phyloP scores from a whole-genome alignment of 30 jellyfish, hydroid and myxozoan species.

The Pelagia noctiluca region DNA sequence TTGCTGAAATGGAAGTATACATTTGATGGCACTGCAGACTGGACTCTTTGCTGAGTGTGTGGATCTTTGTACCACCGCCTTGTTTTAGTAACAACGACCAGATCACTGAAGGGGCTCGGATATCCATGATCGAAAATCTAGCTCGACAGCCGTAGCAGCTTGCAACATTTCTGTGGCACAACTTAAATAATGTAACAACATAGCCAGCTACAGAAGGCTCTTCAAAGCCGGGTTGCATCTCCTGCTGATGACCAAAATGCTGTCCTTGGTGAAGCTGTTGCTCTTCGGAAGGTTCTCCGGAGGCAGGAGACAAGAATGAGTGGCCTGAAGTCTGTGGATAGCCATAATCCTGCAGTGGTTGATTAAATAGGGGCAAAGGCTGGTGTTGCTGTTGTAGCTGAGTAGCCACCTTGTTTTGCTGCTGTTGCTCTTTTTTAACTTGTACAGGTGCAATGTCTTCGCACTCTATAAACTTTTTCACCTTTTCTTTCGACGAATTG shows the following conservation, averaged over 20 bases:
- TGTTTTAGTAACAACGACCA: constrained; percentile 32
- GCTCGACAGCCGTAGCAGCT: constrained; percentile 25
- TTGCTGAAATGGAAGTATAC: constrained; percentile 2
- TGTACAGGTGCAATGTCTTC: neutral
- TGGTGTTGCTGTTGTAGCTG: constrained; percentile 22
- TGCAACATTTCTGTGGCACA: constrained; percentile 9
- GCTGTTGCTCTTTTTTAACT: neutral
- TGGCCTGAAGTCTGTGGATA: neutral
- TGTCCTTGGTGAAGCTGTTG: neutral
- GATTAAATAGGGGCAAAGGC: constrained; percentile 5
- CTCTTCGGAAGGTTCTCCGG: neutral
- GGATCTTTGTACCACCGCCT: constrained; percentile 27
- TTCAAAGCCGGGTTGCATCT: too few relatives aligned
- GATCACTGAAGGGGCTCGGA: constrained; percentile 20
- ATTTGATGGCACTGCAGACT: constrained; percentile 5
- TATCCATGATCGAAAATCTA: constrained; percentile 4
- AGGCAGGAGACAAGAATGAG: neutral
- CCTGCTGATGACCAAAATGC: too few relatives aligned
- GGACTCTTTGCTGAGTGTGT: constrained; percentile 10
- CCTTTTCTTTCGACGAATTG: neutral
- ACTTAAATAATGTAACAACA: neutral
- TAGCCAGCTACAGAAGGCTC: neutral
- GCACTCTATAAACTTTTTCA: neutral
- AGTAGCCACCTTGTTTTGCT: too few relatives aligned
- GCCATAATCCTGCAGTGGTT: neutral